phyloP scores from a whole-genome alignment of 2,113 vertebrate genomes.

The Centropus unirufus region DNA sequence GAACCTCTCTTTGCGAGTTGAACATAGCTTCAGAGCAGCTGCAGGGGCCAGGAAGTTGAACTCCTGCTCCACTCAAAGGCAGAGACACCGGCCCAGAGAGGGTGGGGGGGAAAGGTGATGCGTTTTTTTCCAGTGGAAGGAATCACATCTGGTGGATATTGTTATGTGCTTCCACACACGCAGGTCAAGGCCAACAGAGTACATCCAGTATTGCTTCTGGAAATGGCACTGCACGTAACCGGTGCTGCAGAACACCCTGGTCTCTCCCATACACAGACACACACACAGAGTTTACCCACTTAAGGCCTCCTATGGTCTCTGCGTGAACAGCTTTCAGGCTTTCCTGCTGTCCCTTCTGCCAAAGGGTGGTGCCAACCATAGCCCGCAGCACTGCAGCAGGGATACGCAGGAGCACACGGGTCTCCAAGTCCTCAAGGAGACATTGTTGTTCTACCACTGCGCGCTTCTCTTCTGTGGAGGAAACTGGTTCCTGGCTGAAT shows the following conservation, averaged over 20 bases:
- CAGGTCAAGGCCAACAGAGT: not conserved
- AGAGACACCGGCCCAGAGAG: not conserved
- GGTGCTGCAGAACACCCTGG: not conserved
- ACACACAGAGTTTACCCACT: not conserved
- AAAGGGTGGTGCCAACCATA: not conserved
- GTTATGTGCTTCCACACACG: too few relatives aligned
- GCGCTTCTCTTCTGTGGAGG: not conserved
- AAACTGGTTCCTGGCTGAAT: not conserved
- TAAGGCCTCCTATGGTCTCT: not conserved
- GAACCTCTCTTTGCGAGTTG: too few relatives aligned
- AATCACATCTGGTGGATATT: not conserved
- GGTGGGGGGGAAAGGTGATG: not conserved
- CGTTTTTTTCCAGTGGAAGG: not conserved
- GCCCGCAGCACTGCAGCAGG: accelerated
- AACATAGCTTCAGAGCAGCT: not conserved
- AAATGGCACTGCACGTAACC: not conserved
- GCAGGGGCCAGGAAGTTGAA: not conserved
- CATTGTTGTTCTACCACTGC: too few relatives aligned
- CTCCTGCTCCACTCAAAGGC: not conserved
- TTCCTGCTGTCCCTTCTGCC: not conserved
- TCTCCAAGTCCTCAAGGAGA: not conserved
- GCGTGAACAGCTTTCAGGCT: not conserved
- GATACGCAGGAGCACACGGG: not conserved
- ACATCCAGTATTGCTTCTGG: not conserved
- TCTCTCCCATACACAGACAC: not conserved